These are phyloP conservation scores for Episyrphus balteatus DNA, from an alignment of 1,140 invertebrate genomes.

Conservation along the genomic window DNA sequence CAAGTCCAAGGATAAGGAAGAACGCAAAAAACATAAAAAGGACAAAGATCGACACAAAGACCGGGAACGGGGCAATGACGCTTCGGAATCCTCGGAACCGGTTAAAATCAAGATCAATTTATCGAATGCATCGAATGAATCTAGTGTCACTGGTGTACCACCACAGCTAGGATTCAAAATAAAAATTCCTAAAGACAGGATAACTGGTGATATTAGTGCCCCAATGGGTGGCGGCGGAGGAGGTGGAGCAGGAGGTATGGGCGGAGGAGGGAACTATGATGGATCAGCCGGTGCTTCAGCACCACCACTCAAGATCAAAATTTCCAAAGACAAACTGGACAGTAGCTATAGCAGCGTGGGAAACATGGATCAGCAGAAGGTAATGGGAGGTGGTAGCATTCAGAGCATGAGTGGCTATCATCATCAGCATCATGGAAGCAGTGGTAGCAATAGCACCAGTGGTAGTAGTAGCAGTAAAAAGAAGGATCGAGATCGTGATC, in stretches of 20 bases:
- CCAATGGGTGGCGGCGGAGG: neutral
- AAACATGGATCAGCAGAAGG: neutral
- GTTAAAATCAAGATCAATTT: conserved; percentile 55
- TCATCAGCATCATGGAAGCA: neutral
- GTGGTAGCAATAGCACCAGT: conserved; percentile 4
- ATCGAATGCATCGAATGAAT: conserved; percentile 44
- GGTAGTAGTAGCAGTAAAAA: conserved; percentile 43
- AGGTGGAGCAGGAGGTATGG: conserved; percentile 8
- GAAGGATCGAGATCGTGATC: conserved; percentile 36
- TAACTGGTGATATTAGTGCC: conserved; percentile 35
- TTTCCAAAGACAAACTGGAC: conserved; percentile 40
- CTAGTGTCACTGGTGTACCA: conserved; percentile 18
- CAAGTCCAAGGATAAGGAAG: conserved; percentile 45
- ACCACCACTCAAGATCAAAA: conserved; percentile 44
- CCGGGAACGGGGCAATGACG: conserved; percentile 24
- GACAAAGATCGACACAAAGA: conserved; percentile 45
- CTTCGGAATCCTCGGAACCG: conserved; percentile 14
- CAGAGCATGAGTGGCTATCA: conserved; percentile 2
- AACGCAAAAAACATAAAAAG: conserved; percentile 53
- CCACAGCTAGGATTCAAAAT: conserved; percentile 43
- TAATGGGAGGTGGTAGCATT: neutral
- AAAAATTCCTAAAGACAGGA: conserved; percentile 51
- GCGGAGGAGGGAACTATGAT: conserved; percentile 11
- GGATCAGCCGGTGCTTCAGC: conserved; percentile 18
- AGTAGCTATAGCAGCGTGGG: conserved; percentile 13